phyloP scores from a whole-genome alignment of 2,888 invertebrate genomes.

The Acronicta psi region DNA sequence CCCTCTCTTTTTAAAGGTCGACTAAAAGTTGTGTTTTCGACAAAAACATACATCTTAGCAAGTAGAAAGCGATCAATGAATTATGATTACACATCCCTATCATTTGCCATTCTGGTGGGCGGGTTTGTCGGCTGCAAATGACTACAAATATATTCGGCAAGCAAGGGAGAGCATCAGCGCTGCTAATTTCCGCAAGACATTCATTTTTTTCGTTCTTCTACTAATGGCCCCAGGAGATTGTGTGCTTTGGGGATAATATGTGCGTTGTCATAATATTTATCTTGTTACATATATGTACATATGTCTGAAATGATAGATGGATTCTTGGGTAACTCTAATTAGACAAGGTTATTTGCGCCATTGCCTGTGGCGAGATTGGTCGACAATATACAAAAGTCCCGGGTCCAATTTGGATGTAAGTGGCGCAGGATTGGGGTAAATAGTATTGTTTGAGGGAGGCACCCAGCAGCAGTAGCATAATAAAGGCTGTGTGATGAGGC shows the following conservation, averaged over 20 bases:
- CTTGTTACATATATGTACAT: conserved; percentile 5
- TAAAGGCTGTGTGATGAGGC: no score
- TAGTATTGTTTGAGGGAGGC: no score
- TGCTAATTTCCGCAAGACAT: conserved; percentile 47
- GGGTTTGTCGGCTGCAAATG: conserved; percentile 19
- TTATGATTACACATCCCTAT: conserved; percentile 11
- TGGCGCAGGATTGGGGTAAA: no score
- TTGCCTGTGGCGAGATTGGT: no score
- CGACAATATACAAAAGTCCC: no score
- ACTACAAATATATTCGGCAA: conserved; percentile 22
- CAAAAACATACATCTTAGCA: not conserved
- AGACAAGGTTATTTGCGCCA: no score
- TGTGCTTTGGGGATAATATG: conserved; percentile 2
- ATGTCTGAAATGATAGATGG: no score
- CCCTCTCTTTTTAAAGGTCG: not conserved
- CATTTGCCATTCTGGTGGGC: conserved; percentile 20
- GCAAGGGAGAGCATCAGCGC: conserved; percentile 8
- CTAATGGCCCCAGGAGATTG: conserved; percentile 25
- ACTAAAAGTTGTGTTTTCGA: not conserved
- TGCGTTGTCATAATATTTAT: conserved; percentile 1
- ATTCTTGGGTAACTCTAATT: no score
- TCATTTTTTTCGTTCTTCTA: conserved; percentile 23
- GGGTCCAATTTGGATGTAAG: no score
- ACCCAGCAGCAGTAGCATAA: no score
- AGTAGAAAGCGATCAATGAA: conserved; percentile 5